Evolutionary conservation across 2,888 invertebrate genomes (phyloP).

Genomic region (Terebella lapidaria): DNA sequence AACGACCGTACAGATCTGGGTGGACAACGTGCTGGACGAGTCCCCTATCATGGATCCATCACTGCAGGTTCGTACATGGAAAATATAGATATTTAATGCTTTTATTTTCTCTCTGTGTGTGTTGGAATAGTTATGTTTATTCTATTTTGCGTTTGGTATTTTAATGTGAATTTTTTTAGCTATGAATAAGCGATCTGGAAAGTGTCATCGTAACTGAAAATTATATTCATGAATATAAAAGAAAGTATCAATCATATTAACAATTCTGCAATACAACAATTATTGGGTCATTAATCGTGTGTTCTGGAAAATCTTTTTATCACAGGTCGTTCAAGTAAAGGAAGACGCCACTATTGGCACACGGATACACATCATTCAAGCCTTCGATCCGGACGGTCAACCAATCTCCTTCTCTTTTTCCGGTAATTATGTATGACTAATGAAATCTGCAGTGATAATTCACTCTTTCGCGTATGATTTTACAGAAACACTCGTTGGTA

Average conservation of each 20-base stretch:
- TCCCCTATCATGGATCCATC: constrained; percentile 62
- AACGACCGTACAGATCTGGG: constrained; percentile 83
- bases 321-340: constrained; percentile 16
- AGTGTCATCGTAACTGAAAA: too few relatives aligned
- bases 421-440: too few relatives aligned
- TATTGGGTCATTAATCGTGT: too few relatives aligned
- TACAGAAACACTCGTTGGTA: too few relatives aligned
- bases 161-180: not conserved
- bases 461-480: too few relatives aligned
- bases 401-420: constrained; percentile 15
- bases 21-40: constrained; percentile 95
- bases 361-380: constrained; percentile 71
- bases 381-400: constrained; percentile 91
- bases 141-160: not conserved
- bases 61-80: constrained; percentile 1
- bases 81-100: too few relatives aligned
- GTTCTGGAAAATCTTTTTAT: not conserved
- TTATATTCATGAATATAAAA: not conserved
- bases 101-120: too few relatives aligned
- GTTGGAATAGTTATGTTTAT: too few relatives aligned
- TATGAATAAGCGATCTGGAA: too few relatives aligned
- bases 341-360: constrained; percentile 55
- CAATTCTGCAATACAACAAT: not conserved
- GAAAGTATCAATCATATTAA: not conserved
- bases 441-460: too few relatives aligned